phyloP scores from a whole-genome alignment of 2,113 vertebrate species.

The Emberiza fucata region DNA sequence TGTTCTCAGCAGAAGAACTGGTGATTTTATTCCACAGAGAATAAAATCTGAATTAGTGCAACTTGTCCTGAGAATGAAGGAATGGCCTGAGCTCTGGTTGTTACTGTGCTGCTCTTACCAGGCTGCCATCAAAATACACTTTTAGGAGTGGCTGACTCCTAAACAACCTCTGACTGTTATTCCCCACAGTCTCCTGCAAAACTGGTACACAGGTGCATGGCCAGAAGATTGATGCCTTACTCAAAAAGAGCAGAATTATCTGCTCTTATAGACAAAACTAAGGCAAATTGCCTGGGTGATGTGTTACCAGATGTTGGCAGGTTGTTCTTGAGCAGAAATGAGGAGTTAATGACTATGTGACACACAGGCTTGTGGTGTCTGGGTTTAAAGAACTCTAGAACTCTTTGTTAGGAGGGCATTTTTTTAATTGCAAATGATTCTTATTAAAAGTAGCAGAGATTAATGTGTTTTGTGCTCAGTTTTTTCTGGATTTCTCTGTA shows the following conservation, averaged over 20 bases:
- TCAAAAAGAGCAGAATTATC: neutral
- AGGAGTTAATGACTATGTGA: neutral
- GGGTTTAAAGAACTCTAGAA: neutral
- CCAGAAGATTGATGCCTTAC: neutral
- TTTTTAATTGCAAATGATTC: neutral
- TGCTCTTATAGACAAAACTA: neutral
- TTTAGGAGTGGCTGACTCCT: no score
- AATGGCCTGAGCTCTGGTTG: neutral
- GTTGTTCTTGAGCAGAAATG: neutral
- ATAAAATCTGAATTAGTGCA: neutral
- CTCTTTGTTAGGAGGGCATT: neutral
- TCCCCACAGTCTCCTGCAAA: neutral
- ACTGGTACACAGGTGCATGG: neutral
- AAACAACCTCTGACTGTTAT: neutral
- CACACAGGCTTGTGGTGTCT: neutral
- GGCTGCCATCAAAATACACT: neutral
- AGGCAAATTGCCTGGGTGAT: slow-evolving; percentile 11
- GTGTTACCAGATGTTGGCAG: neutral
- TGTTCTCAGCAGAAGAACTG: neutral
- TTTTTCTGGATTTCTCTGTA: neutral
- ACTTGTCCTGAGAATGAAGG: neutral
- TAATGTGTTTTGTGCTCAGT: neutral
- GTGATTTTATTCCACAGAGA: neutral
- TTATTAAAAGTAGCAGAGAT: neutral
- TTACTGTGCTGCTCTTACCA: neutral